Evolutionary conservation across 2,888 invertebrate genomes (phyloP).

Genomic region (Abscondita cerata): DNA sequence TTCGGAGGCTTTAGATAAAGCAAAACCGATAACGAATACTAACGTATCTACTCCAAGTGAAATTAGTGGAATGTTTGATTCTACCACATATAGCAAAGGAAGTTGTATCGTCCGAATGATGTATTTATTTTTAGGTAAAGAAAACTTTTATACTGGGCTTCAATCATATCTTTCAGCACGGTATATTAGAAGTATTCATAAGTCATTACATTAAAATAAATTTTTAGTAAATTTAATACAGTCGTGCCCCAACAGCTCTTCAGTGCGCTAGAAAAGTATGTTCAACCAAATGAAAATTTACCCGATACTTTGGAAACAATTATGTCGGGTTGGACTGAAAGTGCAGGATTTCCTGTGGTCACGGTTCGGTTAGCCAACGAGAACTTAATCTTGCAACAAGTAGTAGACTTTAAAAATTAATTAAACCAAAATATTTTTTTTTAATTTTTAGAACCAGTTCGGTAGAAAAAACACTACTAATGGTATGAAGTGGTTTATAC

Average conservation of each 20-base stretch:
- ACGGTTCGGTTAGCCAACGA: not conserved
- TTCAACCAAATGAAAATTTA: not conserved
- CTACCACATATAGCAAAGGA: slow-evolving; percentile 74
- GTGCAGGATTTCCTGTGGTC: slow-evolving; percentile 16
- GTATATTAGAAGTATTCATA: not conserved
- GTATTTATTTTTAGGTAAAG: slow-evolving; percentile 65
- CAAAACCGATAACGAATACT: slow-evolving; percentile 65
- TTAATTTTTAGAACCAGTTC: too few relatives aligned
- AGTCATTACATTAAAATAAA: not conserved
- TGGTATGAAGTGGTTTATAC: slow-evolving; percentile 56
- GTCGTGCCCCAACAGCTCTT: not conserved
- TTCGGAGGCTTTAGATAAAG: slow-evolving; percentile 64
- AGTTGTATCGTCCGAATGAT: slow-evolving; percentile 70
- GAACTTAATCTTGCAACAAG: not conserved
- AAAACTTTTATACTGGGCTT: slow-evolving; percentile 63
- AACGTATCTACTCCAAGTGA: slow-evolving; percentile 64
- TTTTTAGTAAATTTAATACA: slow-evolving; percentile 1
- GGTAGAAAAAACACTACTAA: not conserved
- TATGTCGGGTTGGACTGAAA: slow-evolving; percentile 14
- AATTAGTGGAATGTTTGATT: slow-evolving; percentile 69
- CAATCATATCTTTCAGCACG: slow-evolving; percentile 60
- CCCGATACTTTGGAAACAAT: not conserved
- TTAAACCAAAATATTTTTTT: not conserved
- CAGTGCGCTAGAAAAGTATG: not conserved
- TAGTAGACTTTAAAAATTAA: not conserved